Evolutionary conservation across 1,140 invertebrate genomes (phyloP).

Genomic region (Nasonia longicornis): DNA sequence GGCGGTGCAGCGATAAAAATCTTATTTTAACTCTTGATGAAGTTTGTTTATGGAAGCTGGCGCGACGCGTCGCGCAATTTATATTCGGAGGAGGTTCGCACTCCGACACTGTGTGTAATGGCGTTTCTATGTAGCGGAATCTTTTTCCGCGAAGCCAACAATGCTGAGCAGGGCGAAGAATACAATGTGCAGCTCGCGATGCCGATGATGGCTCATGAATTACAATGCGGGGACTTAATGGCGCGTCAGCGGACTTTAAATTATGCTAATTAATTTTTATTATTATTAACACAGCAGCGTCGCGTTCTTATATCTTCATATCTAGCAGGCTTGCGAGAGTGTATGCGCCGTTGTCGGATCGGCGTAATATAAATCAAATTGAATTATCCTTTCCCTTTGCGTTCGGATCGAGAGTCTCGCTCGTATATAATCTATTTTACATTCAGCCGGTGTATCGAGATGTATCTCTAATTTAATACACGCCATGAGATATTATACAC

Average conservation of each 20-base stretch:
- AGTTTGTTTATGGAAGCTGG: not conserved
- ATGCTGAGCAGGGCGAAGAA: not conserved
- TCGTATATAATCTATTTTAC: constrained; percentile 22
- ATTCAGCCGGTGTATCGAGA: constrained; percentile 19
- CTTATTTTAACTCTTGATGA: no score
- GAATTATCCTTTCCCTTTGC: constrained; percentile 19
- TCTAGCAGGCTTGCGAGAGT: not conserved
- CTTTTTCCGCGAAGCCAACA: constrained; percentile 19
- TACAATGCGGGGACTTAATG: not conserved
- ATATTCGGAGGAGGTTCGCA: not conserved
- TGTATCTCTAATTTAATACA: constrained; percentile 26
- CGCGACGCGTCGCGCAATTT: not conserved
- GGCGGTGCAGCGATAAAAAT: no score
- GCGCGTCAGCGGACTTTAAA: constrained; percentile 19
- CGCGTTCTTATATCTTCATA: constrained; percentile 15
- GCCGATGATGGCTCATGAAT: not conserved
- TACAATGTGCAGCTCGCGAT: not conserved
- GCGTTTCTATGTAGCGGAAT: not conserved
- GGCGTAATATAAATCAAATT: constrained; percentile 14
- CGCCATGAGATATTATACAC: not conserved
- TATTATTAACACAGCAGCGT: constrained; percentile 5
- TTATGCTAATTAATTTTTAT: constrained; percentile 27
- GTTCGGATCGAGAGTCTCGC: not conserved
- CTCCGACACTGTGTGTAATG: not conserved
- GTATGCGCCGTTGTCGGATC: not conserved